Base-by-base conservation (phyloP, 2,888 invertebrate species). In the Dioctria rufipes region DNA sequence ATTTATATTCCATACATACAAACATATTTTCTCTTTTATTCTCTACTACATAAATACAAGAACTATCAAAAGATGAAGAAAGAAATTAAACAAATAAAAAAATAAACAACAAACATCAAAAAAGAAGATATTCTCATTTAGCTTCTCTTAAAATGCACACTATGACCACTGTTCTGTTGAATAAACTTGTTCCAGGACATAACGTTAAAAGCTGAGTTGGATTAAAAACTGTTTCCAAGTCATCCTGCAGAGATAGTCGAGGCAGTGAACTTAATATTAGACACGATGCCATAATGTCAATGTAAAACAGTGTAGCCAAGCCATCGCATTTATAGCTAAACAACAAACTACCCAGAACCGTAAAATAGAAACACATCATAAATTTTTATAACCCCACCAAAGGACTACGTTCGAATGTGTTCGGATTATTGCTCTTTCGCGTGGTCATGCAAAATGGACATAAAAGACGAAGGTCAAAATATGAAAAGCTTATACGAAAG, bases 361-460 rank as follows among this genome's bases (percentile, higher is more conserved):
- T 80, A 81, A 81, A 81, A 77, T 80, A 61, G 81, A 80, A 81
- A 80, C 81, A 81, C 77, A 81, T 81, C 81, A 81, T 81, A 80
- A 81, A 81, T 81, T 81, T 81, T 81, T 81, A 80, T 69, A 77
- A 61, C 80, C 25, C 80, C 75, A 77, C 81, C 51, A 80, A 79
- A 81, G 81, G 80, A 81, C 80, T 81, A 80, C 77, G 71, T 80
- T 75, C 77, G 66, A 81, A 80, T 77, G 80, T 80, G 77, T 81
- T 77, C 81, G 80, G 78, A 80, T 81, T 75, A 81, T 81, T 81
- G 80, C 77, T 63, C 75, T 80, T 81, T 81, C 81, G 81, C 80
- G 81, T 80, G 80, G 81, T 81, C 80, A 81, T 80, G 81, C 81
- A 80, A 81, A 81, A 80, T 81, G 80, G 80, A 80, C 80, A 81